Evolutionary conservation across 2,797 vertebrate genomes (phyloP).

Genomic region (Diceros bicornis): DNA sequence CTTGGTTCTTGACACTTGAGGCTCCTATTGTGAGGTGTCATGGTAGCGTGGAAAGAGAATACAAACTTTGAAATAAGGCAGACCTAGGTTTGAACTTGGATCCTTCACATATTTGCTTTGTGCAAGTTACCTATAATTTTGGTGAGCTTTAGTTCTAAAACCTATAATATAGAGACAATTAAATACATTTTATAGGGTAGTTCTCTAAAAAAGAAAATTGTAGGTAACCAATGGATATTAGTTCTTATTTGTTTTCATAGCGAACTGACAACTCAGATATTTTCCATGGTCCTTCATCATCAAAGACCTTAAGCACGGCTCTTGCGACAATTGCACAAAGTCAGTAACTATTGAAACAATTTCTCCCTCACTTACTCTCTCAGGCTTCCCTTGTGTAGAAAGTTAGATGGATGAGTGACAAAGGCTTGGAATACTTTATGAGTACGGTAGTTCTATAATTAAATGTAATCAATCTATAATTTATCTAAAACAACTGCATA

Average conservation of each 20-base stretch:
- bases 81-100: not conserved
- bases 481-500: slow-evolving; percentile 61
- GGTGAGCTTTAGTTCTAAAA: not conserved
- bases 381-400: not conserved
- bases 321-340: not conserved
- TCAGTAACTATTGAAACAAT: not conserved
- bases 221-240: not conserved
- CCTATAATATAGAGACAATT: not conserved
- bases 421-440: not conserved
- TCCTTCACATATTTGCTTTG: not conserved
- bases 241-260: not conserved
- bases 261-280: not conserved
- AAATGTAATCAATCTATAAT: slow-evolving; percentile 79
- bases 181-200: not conserved
- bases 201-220: not conserved
- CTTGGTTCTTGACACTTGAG: not conserved
- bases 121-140: not conserved
- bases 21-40: not conserved
- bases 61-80: not conserved
- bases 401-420: slow-evolving; percentile 11
- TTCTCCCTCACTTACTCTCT: not conserved
- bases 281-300: not conserved
- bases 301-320: not conserved
- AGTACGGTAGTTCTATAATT: slow-evolving; percentile 71
- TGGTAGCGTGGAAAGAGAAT: not conserved